Base-by-base conservation (phyloP, 2,888 invertebrate genomes). In the Cantharis nigra region DNA sequence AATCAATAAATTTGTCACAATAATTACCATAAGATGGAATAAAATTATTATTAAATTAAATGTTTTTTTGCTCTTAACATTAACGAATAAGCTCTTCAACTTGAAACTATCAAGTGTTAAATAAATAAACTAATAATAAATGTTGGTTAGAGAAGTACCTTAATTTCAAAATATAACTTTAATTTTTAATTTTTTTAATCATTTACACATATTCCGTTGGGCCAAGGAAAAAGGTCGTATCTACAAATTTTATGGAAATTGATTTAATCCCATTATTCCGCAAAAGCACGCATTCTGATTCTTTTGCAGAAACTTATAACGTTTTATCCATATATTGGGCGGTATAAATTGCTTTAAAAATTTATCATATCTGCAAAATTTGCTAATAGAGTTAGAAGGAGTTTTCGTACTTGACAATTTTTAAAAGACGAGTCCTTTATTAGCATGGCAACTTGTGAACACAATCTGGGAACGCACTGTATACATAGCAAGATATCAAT, bases 401-500 rank as follows among this genome's bases (percentile, higher is more conserved):
- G 10, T 49, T 49, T 49, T 49, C 49, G n/a, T 49, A n/a, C 49
- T 49, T 49, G 5, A 2, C 7, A 49, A 49, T 49, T 49, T 49
- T n/a, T n/a, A n/a, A n/a, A n/a, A n/a, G 3, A 2, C n/a, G n/a
- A n/a, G 5, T 7, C 23, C n/a, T 67, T 67, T 67, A 23, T 67
- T 67, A n/a, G 26, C 23, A n/a, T 4, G n/a, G 23, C 23, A 23
- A 3, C 13, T 13, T 49, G 9, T 23, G 5, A 23, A 67, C 23
- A 23, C n/a, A n/a, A n/a, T 67, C n/a, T 3, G 65, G 7, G 23
- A n/a, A 67, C 62, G 33, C 20, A 62, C 65, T 23, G 65, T 23
- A 26, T 67, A 70, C 63, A 33, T 18, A 62, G 72, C 62, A 72
- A 69, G 65, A 71, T 73, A 73, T 71, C 74, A 78, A 76, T 78